Conservation (phyloP, 2,888 invertebrate species). For the Lochmaea capreae region DNA sequence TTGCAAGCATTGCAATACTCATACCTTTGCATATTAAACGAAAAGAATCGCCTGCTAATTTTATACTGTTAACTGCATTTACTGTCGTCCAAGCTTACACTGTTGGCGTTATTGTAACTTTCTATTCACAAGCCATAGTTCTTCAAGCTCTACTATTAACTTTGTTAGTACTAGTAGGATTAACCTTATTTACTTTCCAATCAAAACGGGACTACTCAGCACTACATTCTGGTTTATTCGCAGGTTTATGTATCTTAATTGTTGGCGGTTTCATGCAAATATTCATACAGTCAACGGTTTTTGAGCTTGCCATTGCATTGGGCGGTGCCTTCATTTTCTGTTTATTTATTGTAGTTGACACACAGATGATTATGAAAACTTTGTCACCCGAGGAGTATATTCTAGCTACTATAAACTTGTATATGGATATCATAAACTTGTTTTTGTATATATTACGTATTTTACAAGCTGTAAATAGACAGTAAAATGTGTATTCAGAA, state of each 20-base stretch:
- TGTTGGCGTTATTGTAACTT: constrained; percentile 82
- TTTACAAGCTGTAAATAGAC: constrained; percentile 65
- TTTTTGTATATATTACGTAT: constrained; percentile 84
- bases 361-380: constrained; percentile 84
- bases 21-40: constrained; percentile 57
- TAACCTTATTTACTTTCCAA: constrained; percentile 88
- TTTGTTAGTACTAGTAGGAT: constrained; percentile 76
- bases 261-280: constrained; percentile 78
- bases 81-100: constrained; percentile 83
- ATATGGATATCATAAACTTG: constrained; percentile 88
- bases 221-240: constrained; percentile 77
- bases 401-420: constrained; percentile 77
- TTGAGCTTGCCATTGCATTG: constrained; percentile 79
- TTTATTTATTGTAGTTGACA: constrained; percentile 86
- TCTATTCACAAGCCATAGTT: constrained; percentile 80
- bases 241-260: constrained; percentile 75
- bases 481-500: constrained; percentile 20
- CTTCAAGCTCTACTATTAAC: constrained; percentile 84
- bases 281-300: constrained; percentile 76
- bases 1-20: constrained; percentile 73
- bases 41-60: constrained; percentile 82
- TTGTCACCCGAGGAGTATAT: constrained; percentile 84
- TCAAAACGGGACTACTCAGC: constrained; percentile 86
- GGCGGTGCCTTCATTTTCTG: constrained; percentile 83
- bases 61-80: constrained; percentile 82